Evolutionary conservation across 2,113 vertebrate species (phyloP), one percentile per base, ranked within the genome.

Genomic region (Sinocyclocheilus maitianheensis): DNA sequence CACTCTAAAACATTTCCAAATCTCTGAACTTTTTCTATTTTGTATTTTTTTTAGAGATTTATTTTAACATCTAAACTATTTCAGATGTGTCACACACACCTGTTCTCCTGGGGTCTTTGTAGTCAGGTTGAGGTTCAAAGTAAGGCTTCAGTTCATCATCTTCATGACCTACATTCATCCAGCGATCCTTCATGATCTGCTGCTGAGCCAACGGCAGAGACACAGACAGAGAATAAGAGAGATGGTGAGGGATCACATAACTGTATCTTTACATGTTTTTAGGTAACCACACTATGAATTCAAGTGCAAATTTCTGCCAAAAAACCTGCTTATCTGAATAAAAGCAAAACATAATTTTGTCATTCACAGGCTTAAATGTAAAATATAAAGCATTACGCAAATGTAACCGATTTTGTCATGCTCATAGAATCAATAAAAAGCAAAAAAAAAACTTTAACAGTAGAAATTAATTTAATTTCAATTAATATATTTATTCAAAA

Each of bases 121-220:
- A 98, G 93, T 98, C 97, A 76, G 96, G 97, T 86, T 93, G 90
- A 4, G 97, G 97, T 87, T 98, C 97, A 40, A 96, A 91, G 18
- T 97, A 97, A 82, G 97, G 97, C 91, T 97, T 97, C 40, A 98
- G 93, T 81, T 98, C 97, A 13, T 98, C 97, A 0, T 98, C 97
- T 84, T 98, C 97, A 0, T 97, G 91, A 48, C 97, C 97, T 83
- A 98, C 97, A 77, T 98, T 98, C 97, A 98, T 97, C 97, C 97
- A 98, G 40, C 96, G 95, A 90, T 98, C 97, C 93, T 96, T 97
- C 97, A 98, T 98, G 91, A 98, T 97, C 95, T 97, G 97, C 97
- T 98, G 93, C 88, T 91, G 85, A 90, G 89, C 81, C 63, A 0
- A 93, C 65, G 9, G 34, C 30, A 60, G 6, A 80, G 1, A 58